Evolutionary conservation across 1,140 invertebrate genomes (phyloP).

Genomic region (Oscheius sp.): DNA sequence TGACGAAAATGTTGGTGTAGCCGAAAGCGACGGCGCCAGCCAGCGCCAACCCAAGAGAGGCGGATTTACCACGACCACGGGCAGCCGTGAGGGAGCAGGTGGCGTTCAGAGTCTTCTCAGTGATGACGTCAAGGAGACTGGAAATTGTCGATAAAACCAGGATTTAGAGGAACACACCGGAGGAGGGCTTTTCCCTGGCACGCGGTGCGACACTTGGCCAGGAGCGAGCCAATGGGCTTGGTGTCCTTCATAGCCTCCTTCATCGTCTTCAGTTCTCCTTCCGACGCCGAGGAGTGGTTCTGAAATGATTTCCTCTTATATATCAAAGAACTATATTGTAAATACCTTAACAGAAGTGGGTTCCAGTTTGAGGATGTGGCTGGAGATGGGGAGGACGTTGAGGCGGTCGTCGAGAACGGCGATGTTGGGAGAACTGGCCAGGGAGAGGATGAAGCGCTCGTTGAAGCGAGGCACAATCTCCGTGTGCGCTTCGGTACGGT

Average conservation of each 20-base stretch:
- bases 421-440: conserved; percentile 81
- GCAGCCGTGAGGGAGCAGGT: conserved; percentile 93
- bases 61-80: conserved; percentile 94
- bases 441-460: conserved; percentile 86
- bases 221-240: conserved; percentile 82
- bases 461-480: conserved; percentile 91
- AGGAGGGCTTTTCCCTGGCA: conserved; percentile 72
- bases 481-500: conserved; percentile 87
- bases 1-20: conserved; percentile 97
- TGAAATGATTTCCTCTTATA: conserved; percentile 37
- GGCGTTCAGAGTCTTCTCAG: conserved; percentile 82
- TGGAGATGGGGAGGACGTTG: conserved; percentile 85
- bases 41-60: conserved; percentile 80
- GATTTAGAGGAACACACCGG: no score
- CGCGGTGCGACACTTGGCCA: conserved; percentile 84
- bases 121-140: conserved; percentile 89
- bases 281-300: conserved; percentile 55
- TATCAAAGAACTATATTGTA: not conserved
- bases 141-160: conserved; percentile 11
- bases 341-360: not conserved
- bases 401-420: conserved; percentile 90
- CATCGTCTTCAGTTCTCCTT: conserved; percentile 70
- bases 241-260: conserved; percentile 80
- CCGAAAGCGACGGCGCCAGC: conserved; percentile 70
- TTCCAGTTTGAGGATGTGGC: conserved; percentile 66